Evolutionary conservation across 2,888 invertebrate species (phyloP).

Genomic region (Mesodorylaimus sp.): DNA sequence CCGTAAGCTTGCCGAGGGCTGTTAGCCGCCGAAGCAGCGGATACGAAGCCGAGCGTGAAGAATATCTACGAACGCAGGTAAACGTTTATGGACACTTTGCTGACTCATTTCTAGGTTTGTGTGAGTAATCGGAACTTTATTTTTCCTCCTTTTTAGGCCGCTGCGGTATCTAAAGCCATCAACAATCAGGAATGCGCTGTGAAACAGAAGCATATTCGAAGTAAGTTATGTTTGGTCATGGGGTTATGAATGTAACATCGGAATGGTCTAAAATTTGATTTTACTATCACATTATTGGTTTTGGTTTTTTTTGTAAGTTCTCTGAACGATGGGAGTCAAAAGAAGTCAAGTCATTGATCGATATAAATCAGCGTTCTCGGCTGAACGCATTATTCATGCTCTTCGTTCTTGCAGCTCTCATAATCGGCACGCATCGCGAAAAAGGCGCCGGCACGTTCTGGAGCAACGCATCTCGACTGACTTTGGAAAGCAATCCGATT

Average conservation of each 20-base stretch:
- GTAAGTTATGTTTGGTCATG: conserved; percentile 34
- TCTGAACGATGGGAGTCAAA: not conserved
- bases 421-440: conserved; percentile 82
- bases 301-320: no score
- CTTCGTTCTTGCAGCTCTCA: conserved; percentile 30
- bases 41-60: conserved; percentile 8
- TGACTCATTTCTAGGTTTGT: no score
- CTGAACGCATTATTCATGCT: conserved; percentile 16
- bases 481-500: conserved; percentile 75
- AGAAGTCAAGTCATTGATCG: not conserved
- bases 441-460: conserved; percentile 80
- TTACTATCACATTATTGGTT: no score
- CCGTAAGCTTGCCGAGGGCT: no score
- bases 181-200: conserved; percentile 76
- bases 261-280: not conserved
- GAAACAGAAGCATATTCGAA: conserved; percentile 93
- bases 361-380: conserved; percentile 13
- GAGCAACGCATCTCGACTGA: conserved; percentile 50
- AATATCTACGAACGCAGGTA: no score
- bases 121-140: no score
- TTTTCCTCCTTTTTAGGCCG: no score
- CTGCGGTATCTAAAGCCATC: conserved; percentile 76
- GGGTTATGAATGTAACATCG: conserved; percentile 1
- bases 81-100: no score
- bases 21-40: no score